These are phyloP conservation scores for Nemopilema nomurai DNA, from an alignment of 30 jellyfish, hydroid and myxozoan genomes.

Conservation along the genomic window DNA sequence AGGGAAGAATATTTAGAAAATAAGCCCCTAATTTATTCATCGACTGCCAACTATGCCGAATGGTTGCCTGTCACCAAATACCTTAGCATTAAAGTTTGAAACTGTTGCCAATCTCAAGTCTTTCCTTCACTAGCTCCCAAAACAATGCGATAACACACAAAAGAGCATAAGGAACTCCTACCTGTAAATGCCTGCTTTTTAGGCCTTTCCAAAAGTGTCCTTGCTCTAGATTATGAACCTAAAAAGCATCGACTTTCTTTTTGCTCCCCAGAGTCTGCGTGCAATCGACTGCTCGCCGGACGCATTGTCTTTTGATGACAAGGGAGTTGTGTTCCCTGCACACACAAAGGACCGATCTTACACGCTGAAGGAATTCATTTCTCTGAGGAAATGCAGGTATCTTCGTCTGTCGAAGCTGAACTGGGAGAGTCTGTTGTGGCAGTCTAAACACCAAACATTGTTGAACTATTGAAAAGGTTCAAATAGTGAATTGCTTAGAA, in stretches of 20 bases:
- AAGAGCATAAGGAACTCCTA: too few species aligned
- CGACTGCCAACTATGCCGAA: too few species aligned
- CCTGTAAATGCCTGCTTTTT: too few species aligned
- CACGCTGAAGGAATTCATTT: slow-evolving; percentile 60
- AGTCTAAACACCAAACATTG: slow-evolving; percentile 39
- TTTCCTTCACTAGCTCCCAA: too few species aligned
- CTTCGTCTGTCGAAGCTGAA: slow-evolving; percentile 76
- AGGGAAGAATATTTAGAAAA: too few species aligned
- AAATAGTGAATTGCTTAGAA: not conserved
- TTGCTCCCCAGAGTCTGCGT: slow-evolving; percentile 43
- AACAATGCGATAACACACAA: too few species aligned
- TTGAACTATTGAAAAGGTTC: slow-evolving; percentile 7
- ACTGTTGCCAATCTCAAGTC: too few species aligned
- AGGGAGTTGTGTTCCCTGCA: slow-evolving; percentile 79
- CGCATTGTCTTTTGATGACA: slow-evolving; percentile 47
- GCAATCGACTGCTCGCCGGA: slow-evolving; percentile 23
- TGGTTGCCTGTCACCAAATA: too few species aligned
- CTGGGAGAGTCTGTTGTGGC: slow-evolving; percentile 81
- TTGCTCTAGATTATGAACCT: not conserved
- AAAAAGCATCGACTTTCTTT: not conserved
- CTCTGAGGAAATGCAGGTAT: slow-evolving; percentile 83
- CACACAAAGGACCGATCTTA: slow-evolving; percentile 16
- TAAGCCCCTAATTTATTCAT: too few species aligned
- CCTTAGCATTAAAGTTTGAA: too few species aligned
- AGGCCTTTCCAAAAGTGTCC: too few species aligned